These are phyloP conservation scores for Hermaeophaga mercurialis DNA, from an alignment of 2,888 invertebrate species.

Conservation along the genomic window DNA sequence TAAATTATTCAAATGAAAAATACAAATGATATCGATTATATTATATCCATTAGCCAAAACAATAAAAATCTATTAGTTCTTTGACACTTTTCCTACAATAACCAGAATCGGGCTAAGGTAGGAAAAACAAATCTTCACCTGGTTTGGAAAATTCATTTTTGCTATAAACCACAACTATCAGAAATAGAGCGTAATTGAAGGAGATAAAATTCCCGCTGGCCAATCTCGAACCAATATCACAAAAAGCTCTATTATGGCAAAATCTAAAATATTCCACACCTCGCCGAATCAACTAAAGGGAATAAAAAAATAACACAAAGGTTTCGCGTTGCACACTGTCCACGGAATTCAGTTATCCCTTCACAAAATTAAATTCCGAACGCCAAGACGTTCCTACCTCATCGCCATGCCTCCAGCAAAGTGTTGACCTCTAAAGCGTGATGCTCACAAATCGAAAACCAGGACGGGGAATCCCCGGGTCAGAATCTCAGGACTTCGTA, in stretches of 20 bases:
- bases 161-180: too few relatives aligned
- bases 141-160: too few relatives aligned
- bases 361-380: conserved; percentile 52
- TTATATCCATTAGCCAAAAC: too few relatives aligned
- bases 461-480: background rate
- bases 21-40: too few relatives aligned
- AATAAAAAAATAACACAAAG: conserved; percentile 14
- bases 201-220: background rate
- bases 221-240: background rate
- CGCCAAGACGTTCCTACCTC: conserved; percentile 43
- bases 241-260: conserved; percentile 7
- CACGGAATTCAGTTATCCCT: conserved; percentile 45
- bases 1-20: too few relatives aligned
- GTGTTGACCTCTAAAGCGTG: conserved; percentile 1
- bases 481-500: background rate
- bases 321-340: conserved; percentile 28
- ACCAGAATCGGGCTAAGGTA: too few relatives aligned
- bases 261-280: conserved; percentile 18
- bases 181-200: too few relatives aligned
- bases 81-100: too few relatives aligned
- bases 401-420: conserved; percentile 20
- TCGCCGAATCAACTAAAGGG: conserved; percentile 3
- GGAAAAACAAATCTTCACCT: too few relatives aligned
- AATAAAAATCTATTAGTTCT: too few relatives aligned
- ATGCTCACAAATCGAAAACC: background rate